Conservation (phyloP, 2,113 vertebrate genomes). For the Emydocephalus ijimae region DNA sequence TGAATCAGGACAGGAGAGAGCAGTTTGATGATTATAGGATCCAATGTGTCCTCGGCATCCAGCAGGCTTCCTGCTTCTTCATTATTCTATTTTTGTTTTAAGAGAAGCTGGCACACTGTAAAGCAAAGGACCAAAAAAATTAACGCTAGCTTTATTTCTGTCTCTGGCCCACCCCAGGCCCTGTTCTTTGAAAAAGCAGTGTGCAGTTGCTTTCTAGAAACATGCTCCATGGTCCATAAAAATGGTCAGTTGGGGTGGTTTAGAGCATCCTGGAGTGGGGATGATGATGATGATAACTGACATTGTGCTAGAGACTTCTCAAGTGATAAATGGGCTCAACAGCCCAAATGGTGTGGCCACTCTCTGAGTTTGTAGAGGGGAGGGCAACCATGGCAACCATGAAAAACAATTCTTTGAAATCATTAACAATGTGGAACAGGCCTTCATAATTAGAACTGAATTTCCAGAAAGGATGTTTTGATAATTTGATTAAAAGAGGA, state of each 20-base stretch:
- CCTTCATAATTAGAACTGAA: neutral
- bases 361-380: neutral
- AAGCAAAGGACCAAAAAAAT: neutral
- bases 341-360: neutral
- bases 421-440: neutral
- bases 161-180: neutral
- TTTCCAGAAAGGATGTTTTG: neutral
- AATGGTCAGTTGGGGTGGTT: neutral
- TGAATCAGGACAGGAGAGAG: neutral
- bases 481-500: neutral
- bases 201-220: neutral
- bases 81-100: neutral
- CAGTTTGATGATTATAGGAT: neutral
- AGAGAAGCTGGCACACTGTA: neutral
- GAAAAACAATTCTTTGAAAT: neutral
- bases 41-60: neutral
- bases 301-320: neutral
- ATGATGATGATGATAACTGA: neutral
- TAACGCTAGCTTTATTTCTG: neutral
- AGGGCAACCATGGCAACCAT: neutral
- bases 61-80: neutral
- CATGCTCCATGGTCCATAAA: neutral
- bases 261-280: neutral
- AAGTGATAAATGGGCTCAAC: neutral
- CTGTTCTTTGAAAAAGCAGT: neutral